phyloP scores from a whole-genome alignment of 2,797 vertebrate species.

The Gallinago stenura region DNA sequence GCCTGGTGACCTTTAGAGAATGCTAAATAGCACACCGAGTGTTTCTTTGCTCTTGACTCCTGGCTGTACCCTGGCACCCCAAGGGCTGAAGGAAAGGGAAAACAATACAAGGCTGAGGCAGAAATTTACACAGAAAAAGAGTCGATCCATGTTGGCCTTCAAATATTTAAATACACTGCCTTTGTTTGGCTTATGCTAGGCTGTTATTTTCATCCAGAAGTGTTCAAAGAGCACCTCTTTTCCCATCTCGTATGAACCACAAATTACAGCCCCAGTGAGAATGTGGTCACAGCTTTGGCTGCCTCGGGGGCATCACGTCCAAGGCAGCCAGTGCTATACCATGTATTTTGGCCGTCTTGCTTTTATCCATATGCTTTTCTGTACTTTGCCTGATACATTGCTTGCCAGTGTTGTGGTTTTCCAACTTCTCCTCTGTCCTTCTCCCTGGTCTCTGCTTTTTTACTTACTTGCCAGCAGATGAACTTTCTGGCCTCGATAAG shows the following conservation, averaged over 20 bases:
- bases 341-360: background rate
- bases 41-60: conserved; percentile 29
- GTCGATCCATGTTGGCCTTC: background rate
- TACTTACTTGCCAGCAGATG: background rate
- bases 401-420: background rate
- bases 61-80: background rate
- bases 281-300: background rate
- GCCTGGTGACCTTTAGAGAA: conserved; percentile 39
- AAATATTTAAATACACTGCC: background rate
- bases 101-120: background rate
- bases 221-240: background rate
- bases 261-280: background rate
- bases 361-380: background rate
- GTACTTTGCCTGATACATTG: background rate
- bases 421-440: background rate
- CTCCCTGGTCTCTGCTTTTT: background rate
- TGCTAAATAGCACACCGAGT: conserved; percentile 7
- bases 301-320: background rate
- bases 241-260: background rate
- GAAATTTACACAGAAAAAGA: background rate
- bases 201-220: background rate
- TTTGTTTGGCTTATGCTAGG: background rate
- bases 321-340: background rate
- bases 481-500: background rate
- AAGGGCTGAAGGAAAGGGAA: background rate